Base-by-base conservation (phyloP, 2,113 vertebrate genomes). In the Siphamia tubifer region DNA sequence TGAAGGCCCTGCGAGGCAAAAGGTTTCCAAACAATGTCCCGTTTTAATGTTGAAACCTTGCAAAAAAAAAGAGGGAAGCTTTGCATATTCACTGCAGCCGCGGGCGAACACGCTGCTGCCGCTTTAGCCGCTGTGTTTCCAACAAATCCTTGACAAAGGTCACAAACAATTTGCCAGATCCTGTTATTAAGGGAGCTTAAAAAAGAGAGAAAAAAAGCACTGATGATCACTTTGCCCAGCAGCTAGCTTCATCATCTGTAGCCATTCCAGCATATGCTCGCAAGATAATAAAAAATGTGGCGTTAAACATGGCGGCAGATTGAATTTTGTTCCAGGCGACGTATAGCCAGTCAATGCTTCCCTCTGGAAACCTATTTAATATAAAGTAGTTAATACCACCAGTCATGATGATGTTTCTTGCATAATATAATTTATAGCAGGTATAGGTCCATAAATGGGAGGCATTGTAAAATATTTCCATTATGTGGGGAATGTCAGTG, bases 111-210 rank as follows among this genome's bases (percentile, higher is more conserved):
- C 84, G 83, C 44, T 17, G 27, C 55, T 62, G 60, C 84, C 81
- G 72, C 57, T 4, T 1, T 58, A 61, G 63, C 74, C 25, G 87
- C 87, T 89, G 87, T 91, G 89, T 92, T 92, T 94, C 85, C 77
- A 90, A 51, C 78, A 92, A 94, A 95, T 93, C 95, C 94, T 97
- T 96, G 93, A 97, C 92, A 95, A 96, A 97, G 95, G 95, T 97
- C 95, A 96, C 89, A 94, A 94, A 94, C 91, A 92, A 92, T 95
- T 94, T 93, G 87, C 86, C 88, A 82, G 7, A 88, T 94, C 88
- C 77, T 91, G 85, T 95, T 95, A 95, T 94, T 94, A 94, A 92
- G 93, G 93, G 91, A 90, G 93, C 92, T 93, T n/a, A 24, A 68
- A 36, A 91, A 91, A 44, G 30, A 19, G 1, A 17, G 21, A 45